phyloP scores from a whole-genome alignment of 2,797 vertebrate species.

The Syndactyla subalaris region DNA sequence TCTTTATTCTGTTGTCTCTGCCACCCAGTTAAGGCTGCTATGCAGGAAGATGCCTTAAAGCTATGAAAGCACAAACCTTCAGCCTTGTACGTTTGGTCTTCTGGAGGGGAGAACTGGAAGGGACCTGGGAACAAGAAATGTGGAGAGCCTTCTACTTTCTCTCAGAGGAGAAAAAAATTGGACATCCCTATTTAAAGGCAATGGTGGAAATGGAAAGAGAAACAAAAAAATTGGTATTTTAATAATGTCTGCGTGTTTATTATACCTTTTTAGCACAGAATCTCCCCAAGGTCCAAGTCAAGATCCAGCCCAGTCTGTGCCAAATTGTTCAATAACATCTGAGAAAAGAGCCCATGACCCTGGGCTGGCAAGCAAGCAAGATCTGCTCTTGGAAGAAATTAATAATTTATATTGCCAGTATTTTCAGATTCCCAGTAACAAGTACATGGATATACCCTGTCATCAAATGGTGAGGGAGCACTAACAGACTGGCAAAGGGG shows the following conservation, averaged over 20 bases:
- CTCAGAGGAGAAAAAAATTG: not conserved
- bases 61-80: not conserved
- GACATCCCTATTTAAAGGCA: not conserved
- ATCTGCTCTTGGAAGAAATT: not conserved
- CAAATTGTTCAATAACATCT: not conserved
- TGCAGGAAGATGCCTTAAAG: not conserved
- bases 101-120: not conserved
- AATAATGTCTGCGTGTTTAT: not conserved
- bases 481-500: not conserved
- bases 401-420: not conserved
- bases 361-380: not conserved
- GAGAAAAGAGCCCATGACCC: not conserved
- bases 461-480: not conserved
- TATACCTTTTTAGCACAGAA: not conserved
- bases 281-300: not conserved
- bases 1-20: not conserved
- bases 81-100: not conserved
- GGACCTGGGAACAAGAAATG: not conserved
- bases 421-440: not conserved
- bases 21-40: not conserved
- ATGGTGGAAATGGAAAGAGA: not conserved
- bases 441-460: not conserved
- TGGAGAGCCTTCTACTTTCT: not conserved
- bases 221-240: not conserved
- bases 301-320: not conserved